Percentiles rank a stretch among this genome's conserved stretches.
These are phyloP conservation scores for Dromas ardeola DNA, from an alignment of 2,113 vertebrate genomes.

Conservation along the genomic window DNA sequence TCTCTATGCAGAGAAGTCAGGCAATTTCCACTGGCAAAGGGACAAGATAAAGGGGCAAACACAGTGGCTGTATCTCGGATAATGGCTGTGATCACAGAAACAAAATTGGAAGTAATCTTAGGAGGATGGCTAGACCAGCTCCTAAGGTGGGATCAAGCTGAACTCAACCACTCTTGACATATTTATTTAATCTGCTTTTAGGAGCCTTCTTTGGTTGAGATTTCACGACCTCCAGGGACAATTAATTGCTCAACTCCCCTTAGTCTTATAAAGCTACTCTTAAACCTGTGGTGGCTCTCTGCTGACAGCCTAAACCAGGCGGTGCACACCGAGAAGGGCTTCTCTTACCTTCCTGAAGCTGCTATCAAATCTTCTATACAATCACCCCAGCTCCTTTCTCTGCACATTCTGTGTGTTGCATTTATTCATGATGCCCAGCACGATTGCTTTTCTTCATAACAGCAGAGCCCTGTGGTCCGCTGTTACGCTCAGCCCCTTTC, in stretches of 20 bases:
- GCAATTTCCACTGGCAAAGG: neutral
- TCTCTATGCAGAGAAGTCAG: neutral
- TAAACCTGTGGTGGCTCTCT: neutral
- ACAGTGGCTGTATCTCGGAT: neutral
- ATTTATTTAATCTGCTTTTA: neutral
- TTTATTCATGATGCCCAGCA: neutral
- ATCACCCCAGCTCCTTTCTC: neutral
- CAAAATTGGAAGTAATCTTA: neutral
- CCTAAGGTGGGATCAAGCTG: neutral
- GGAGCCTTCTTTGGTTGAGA: neutral
- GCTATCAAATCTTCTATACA: neutral
- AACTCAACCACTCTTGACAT: neutral
- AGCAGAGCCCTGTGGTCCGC: neutral
- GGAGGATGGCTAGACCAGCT: neutral
- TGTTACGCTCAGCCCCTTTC: neutral
- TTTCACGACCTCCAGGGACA: neutral
- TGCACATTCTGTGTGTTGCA: neutral
- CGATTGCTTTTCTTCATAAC: neutral
- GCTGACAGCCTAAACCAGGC: neutral
- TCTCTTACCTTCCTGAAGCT: neutral
- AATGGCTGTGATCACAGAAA: neutral
- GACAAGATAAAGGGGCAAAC: neutral
- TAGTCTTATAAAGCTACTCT: neutral
- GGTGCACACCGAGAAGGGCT: neutral
- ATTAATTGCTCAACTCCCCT: neutral